A percentile compares a stretch with the other conserved stretches of the same genome.
phyloP scores from a whole-genome alignment of 2,888 invertebrate species.

The Apodemia hepburni region DNA sequence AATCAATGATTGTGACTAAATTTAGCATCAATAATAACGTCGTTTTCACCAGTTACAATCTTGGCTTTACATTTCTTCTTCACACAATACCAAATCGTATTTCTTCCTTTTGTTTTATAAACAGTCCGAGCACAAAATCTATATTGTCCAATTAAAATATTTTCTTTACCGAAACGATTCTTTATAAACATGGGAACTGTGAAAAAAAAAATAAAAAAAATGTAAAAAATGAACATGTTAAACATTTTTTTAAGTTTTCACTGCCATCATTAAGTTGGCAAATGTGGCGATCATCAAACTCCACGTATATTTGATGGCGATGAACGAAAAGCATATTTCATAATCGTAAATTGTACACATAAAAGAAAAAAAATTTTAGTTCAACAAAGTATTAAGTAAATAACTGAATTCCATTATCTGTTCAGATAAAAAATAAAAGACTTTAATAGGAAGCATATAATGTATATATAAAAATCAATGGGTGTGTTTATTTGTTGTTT shows the following conservation, averaged over 20 bases:
- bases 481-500: conserved; percentile 34
- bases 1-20: neutral
- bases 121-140: neutral
- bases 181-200: no score
- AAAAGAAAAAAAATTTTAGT: neutral
- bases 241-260: no score
- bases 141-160: no score
- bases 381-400: neutral
- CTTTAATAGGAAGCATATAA: neutral
- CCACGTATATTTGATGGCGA: no score
- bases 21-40: neutral
- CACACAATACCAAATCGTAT: neutral
- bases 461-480: conserved; percentile 26
- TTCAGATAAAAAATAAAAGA: neutral
- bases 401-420: neutral
- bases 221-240: no score
- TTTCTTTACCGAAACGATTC: no score
- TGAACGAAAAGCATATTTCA: no score
- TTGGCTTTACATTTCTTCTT: neutral
- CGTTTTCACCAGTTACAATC: neutral
- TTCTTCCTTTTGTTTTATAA: neutral
- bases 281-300: no score
- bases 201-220: no score
- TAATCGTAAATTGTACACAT: no score
- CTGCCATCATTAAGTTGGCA: no score